Evolutionary conservation across 1,140 invertebrate genomes (phyloP), one percentile per base, ranked within the genome.

Genomic region (Drosophila bocki): DNA sequence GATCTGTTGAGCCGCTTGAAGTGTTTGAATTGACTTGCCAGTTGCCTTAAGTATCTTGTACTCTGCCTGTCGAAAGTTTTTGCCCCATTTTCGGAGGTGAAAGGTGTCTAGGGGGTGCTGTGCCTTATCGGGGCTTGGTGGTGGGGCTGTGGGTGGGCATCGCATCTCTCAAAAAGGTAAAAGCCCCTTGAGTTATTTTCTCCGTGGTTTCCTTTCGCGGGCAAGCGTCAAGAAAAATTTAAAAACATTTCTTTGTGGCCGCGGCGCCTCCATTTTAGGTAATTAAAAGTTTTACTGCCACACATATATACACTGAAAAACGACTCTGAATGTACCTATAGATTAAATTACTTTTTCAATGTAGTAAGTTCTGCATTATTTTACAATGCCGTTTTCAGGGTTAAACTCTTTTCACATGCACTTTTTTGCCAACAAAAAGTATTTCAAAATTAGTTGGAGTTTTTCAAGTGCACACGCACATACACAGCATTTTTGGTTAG

Each of bases 11-110:
- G 80, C 60, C 65, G 81, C 75, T 75, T 58, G 62, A 53, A 75
- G 61, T 77, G 77, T 68, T 61, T 68, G 68, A 80, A 84, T 84
- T 80, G 77, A 84, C 81, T 84, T 84, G 82, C 67, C 78, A 80
- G 72, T 78, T 84, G 69, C 60, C 59, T 69, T 74, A 84, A 84
- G 82, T 72, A 71, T 71, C 67, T 71, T 59, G 69, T 74, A 78
- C 81, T 84, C 69, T 71, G 67, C 62, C 59, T 64, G 81, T 77
- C 59, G 65, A 84, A 82, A 69, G 56, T 80, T 77, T 80, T 58
- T 32, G 61, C 79, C 57, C 37, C 22, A 57, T 74, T 17, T 54
- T 42, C 22, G 29, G 17, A 37, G 29, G 50, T 22, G 26, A 37
- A 5, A 35, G 33, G 61, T 51, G 33, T 50, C 39, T 15, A 12